These are phyloP conservation scores for Sinocyclocheilus rhinocerous DNA, from an alignment of 2,113 vertebrate species.

Conservation along the genomic window DNA sequence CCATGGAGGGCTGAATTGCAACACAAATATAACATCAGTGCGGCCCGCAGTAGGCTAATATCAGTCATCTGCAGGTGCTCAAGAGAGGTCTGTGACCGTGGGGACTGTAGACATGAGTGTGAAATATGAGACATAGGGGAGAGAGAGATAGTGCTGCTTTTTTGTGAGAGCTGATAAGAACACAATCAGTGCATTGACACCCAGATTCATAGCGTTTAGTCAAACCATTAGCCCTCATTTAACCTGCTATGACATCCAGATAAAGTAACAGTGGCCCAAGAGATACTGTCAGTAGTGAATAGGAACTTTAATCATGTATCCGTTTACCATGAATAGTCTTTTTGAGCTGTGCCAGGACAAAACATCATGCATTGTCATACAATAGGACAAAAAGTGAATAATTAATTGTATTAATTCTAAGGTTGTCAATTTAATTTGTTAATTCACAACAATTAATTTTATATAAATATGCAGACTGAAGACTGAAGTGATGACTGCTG, in stretches of 20 bases:
- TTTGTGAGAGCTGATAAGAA: slow-evolving; percentile 53
- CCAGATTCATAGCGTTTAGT: slow-evolving; percentile 48
- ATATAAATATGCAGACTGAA: no score
- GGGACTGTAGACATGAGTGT: slow-evolving; percentile 30
- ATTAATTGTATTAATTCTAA: neutral
- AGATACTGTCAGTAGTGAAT: slow-evolving; percentile 40
- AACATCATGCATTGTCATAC: neutral
- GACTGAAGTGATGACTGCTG: no score
- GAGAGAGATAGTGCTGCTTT: slow-evolving; percentile 51
- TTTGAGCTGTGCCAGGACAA: neutral
- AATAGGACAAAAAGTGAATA: neutral
- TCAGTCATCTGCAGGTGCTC: slow-evolving; percentile 24
- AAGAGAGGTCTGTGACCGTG: slow-evolving; percentile 5
- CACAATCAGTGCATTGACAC: slow-evolving; percentile 44
- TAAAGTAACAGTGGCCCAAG: slow-evolving; percentile 38
- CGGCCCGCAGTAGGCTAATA: slow-evolving; percentile 1
- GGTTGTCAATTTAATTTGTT: neutral
- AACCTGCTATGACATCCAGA: slow-evolving; percentile 24
- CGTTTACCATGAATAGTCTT: slow-evolving; percentile 10
- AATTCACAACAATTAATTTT: neutral
- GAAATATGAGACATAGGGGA: slow-evolving; percentile 56
- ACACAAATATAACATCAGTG: slow-evolving; percentile 10
- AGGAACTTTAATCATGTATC: slow-evolving; percentile 22
- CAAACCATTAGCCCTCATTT: slow-evolving; percentile 53
- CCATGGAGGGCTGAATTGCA: neutral